Percentiles rank a stretch among this genome's conserved stretches.
These are phyloP conservation scores for Andricus grossulariae DNA, from an alignment of 1,140 invertebrate genomes.

Conservation along the genomic window DNA sequence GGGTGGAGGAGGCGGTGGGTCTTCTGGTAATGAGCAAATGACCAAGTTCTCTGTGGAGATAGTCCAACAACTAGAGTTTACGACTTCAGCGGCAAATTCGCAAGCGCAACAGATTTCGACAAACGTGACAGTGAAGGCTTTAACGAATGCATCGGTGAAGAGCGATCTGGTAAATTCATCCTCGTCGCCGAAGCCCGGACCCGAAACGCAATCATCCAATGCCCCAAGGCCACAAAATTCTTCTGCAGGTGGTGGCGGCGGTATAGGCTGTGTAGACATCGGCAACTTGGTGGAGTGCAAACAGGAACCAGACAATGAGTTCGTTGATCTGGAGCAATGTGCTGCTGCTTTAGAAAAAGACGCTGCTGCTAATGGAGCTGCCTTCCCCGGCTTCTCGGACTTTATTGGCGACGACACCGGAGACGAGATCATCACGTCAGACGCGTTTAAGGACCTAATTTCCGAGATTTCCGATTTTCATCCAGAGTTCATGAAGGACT, in stretches of 20 bases:
- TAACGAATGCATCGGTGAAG: constrained; percentile 89
- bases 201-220: constrained; percentile 57
- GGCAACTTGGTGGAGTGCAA: constrained; percentile 87
- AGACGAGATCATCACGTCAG: constrained; percentile 87
- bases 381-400: constrained; percentile 87
- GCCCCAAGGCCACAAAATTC: constrained; percentile 37
- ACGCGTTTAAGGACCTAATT: constrained; percentile 91
- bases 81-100: constrained; percentile 86
- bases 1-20: constrained; percentile 64
- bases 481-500: constrained; percentile 89
- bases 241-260: constrained; percentile 45
- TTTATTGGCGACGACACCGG: constrained; percentile 87
- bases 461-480: constrained; percentile 89
- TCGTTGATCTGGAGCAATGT: constrained; percentile 88
- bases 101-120: constrained; percentile 93
- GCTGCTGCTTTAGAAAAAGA: constrained; percentile 88
- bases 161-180: constrained; percentile 79
- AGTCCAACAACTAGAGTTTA: constrained; percentile 92
- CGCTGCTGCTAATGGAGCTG: constrained; percentile 81
- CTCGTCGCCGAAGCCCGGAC: constrained; percentile 75
- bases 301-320: constrained; percentile 89
- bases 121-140: constrained; percentile 93
- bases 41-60: constrained; percentile 94
- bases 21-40: constrained; percentile 77
- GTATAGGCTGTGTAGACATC: constrained; percentile 73